Conservation (phyloP, 2,888 invertebrate species). For the Cerastis leucographa region DNA sequence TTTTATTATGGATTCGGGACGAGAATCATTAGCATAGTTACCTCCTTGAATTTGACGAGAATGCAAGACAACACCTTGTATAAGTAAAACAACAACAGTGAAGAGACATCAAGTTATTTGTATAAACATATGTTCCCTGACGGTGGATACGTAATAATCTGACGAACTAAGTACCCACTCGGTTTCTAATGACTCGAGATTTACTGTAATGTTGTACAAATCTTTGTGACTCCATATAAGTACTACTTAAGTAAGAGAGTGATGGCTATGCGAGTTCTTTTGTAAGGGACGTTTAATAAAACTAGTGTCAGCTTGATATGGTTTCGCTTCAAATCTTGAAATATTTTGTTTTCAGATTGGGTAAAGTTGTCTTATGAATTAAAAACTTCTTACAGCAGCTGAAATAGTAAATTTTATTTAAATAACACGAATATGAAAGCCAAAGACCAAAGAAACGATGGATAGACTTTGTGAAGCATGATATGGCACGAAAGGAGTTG, state of each 20-base stretch:
- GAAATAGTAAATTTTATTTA: not conserved
- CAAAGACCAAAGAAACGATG: no score
- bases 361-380: not conserved
- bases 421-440: not conserved
- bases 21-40: no score
- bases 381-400: not conserved
- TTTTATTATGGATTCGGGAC: no score
- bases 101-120: slow-evolving; percentile 59
- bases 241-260: slow-evolving; percentile 29
- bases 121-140: slow-evolving; percentile 57
- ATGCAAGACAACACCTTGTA: no score
- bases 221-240: slow-evolving; percentile 50
- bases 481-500: no score
- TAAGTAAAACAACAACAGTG: not conserved
- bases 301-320: not conserved
- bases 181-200: slow-evolving; percentile 54
- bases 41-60: no score
- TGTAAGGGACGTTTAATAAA: slow-evolving; percentile 4
- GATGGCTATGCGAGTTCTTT: slow-evolving; percentile 6
- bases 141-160: slow-evolving; percentile 72
- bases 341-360: not conserved
- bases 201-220: slow-evolving; percentile 44
- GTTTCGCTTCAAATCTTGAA: not conserved
- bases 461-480: no score
- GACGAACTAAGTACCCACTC: slow-evolving; percentile 67